Conservation (phyloP, 1,140 invertebrate genomes). For the Euwallacea fornicatus region DNA sequence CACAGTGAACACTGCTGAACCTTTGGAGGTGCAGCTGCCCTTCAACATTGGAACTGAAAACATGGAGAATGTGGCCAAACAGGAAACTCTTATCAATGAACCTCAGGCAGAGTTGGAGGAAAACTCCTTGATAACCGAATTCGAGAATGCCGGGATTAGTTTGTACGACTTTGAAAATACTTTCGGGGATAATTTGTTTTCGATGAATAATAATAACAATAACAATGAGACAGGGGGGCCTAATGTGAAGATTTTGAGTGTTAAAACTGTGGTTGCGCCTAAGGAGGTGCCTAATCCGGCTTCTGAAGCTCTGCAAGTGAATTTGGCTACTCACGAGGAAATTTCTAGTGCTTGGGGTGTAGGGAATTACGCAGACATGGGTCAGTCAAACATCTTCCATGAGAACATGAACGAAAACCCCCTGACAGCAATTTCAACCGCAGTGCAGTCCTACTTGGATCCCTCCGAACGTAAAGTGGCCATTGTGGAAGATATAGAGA, state of each 20-base stretch:
- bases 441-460: conserved; percentile 67
- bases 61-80: conserved; percentile 47
- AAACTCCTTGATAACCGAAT: conserved; percentile 50
- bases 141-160: conserved; percentile 50
- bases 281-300: conserved; percentile 42
- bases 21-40: conserved; percentile 47
- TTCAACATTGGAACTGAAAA: conserved; percentile 52
- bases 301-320: conserved; percentile 68
- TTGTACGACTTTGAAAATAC: conserved; percentile 41
- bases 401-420: conserved; percentile 56
- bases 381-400: conserved; percentile 57
- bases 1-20: conserved; percentile 51
- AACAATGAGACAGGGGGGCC: conserved; percentile 15
- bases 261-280: conserved; percentile 42
- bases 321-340: conserved; percentile 73
- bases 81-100: conserved; percentile 49
- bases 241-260: conserved; percentile 49
- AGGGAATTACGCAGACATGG: conserved; percentile 59
- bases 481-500: conserved; percentile 37
- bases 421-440: conserved; percentile 67
- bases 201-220: conserved; percentile 9
- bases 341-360: conserved; percentile 72
- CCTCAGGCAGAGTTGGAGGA: conserved; percentile 48
- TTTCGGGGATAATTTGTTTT: conserved; percentile 40
- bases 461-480: conserved; percentile 32